A percentile compares a stretch with the other conserved stretches of the same genome.
Conservation (phyloP, 2,888 invertebrate species). For the Athalia cordata region DNA sequence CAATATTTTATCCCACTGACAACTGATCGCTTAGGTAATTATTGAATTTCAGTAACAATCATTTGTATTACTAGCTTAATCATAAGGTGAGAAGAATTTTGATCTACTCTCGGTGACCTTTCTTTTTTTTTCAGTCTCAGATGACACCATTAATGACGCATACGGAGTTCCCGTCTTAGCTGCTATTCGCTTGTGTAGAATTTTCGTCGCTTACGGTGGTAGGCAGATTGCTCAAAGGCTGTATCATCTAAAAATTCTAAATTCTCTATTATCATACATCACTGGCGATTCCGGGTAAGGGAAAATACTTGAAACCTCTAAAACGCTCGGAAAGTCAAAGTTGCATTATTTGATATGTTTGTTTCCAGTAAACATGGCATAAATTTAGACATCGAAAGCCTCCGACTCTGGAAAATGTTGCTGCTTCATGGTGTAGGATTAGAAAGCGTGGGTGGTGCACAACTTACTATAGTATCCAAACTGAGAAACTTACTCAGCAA, state of each 20-base stretch:
- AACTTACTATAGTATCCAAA: conserved; percentile 62
- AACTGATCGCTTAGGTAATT: conserved; percentile 56
- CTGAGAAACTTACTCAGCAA: conserved; percentile 64
- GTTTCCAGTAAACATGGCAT: conserved; percentile 55
- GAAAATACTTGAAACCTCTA: background rate
- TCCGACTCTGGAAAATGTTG: conserved; percentile 67
- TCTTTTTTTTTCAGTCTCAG: conserved; percentile 57
- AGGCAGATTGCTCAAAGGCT: conserved; percentile 62
- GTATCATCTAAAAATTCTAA: conserved; percentile 73
- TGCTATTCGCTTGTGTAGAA: conserved; percentile 84
- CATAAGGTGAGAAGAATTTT: conserved; percentile 29
- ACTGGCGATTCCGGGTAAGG: conserved; percentile 72
- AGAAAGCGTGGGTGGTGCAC: conserved; percentile 64
- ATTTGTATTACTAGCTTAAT: conserved; percentile 17
- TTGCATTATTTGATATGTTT: background rate
- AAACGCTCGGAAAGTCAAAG: conserved; percentile 68
- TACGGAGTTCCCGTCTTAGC: conserved; percentile 82
- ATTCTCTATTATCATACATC: conserved; percentile 76
- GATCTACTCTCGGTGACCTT: conserved; percentile 22
- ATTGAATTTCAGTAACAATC: conserved; percentile 20
- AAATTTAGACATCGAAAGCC: conserved; percentile 64
- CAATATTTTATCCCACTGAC: conserved; percentile 77
- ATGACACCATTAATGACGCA: conserved; percentile 73
- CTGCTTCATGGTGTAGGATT: conserved; percentile 58
- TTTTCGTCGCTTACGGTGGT: conserved; percentile 76